Evolutionary conservation across 2,113 vertebrate species (phyloP).

Genomic region (Felis chaus): DNA sequence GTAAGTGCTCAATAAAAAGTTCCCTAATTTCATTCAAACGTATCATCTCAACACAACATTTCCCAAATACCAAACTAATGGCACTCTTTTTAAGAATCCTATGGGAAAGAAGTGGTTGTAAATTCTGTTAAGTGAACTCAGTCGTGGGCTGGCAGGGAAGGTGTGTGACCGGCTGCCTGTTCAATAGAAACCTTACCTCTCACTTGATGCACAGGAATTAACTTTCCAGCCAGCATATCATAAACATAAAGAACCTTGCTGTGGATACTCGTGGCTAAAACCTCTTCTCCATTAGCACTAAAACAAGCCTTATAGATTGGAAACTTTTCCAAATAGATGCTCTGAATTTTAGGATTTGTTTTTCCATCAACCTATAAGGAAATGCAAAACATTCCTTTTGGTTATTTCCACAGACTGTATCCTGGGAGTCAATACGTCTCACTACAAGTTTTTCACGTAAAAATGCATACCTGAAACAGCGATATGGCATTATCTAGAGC

Average conservation of each 20-base stretch:
- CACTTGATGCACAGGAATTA: conserved; percentile 89
- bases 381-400: conserved; percentile 29
- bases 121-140: conserved; percentile 7
- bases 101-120: not conserved
- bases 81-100: conserved; percentile 10
- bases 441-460: not conserved
- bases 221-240: conserved; percentile 94
- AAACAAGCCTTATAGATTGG: conserved; percentile 92
- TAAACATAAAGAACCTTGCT: conserved; percentile 96
- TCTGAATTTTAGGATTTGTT: conserved; percentile 96
- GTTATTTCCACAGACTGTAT: not conserved
- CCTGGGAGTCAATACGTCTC: not conserved
- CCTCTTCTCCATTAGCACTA: conserved; percentile 89
- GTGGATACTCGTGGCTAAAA: conserved; percentile 92
- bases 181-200: conserved; percentile 86
- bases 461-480: conserved; percentile 92
- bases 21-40: not conserved
- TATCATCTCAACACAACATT: not conserved
- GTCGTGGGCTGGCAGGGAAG: not conserved
- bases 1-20: not conserved
- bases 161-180: accelerated
- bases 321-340: conserved; percentile 93
- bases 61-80: not conserved
- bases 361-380: conserved; percentile 93
- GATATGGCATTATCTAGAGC: conserved; percentile 91